A percentile compares a stretch with the other conserved stretches of the same genome.
phyloP scores from a whole-genome alignment of 1,140 invertebrate species.

The Leguminivora glycinivorella region DNA sequence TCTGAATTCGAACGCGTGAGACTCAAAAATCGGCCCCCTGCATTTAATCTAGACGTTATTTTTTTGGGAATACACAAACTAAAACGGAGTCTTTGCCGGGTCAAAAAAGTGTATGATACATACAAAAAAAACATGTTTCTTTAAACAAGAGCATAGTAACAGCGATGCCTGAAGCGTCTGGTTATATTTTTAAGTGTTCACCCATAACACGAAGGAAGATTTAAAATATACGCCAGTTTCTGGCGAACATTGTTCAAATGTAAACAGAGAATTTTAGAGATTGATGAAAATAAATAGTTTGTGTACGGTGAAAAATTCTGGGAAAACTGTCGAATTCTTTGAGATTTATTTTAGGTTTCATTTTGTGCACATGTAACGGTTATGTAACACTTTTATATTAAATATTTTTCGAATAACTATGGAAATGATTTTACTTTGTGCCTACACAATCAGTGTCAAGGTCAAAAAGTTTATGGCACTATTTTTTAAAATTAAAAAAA shows the following conservation, averaged over 20 bases:
- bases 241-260: conserved; percentile 15
- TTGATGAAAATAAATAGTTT: conserved; percentile 29
- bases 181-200: conserved; percentile 24
- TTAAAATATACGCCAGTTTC: conserved; percentile 16
- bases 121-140: no score
- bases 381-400: neutral
- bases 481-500: no score
- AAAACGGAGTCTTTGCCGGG: neutral
- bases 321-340: neutral
- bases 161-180: neutral
- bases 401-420: neutral
- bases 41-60: no score
- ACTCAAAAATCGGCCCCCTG: no score
- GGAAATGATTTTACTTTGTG: no score
- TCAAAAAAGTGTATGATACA: no score
- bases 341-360: neutral
- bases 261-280: conserved; percentile 27
- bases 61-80: no score
- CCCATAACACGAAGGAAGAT: conserved; percentile 20
- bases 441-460: no score
- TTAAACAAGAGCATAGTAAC: neutral
- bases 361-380: neutral
- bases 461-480: no score
- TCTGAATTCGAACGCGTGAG: no score
- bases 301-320: conserved; percentile 10